Evolutionary conservation across 2,888 invertebrate species (phyloP), one percentile per base, ranked within the genome.

Genomic region (Cheiracanthium punctorium): DNA sequence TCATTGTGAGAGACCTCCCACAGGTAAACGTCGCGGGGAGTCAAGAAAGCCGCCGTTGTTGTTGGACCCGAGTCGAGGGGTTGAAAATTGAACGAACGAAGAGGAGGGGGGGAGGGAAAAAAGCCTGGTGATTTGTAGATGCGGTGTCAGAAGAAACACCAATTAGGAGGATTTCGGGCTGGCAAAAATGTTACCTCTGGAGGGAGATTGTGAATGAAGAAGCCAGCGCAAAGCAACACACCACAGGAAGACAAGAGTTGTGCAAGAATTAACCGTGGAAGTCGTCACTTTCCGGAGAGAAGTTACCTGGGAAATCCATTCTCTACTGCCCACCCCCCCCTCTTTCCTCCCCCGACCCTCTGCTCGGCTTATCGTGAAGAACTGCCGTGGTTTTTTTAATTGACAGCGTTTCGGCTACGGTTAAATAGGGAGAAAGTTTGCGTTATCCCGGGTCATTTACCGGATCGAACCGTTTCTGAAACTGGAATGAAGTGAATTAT

Each of bases 41-140:
- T 70, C 71, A 70, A 79, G 71, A 12, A 48, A 65, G 52, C 37
- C 30, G 20, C 12, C 65, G 20, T 41, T 52, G 74, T 75, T 48
- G 67, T 28, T n/a, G 24, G 67, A n/a, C 24, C 33, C 37, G 32
- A 28, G 67, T 32, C n/a, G 52, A 41, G 69, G 70, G 58, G 28
- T 28, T 30, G 5, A 17, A 48, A n/a, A n/a, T n/a, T n/a, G n/a
- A n/a, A n/a, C 41, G 67, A 32, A 17, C 20, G 58, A 58, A 52
- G 41, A 24, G 28, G 37, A 29, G 28, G 52, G n/a, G 24, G 30
- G 58, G 32, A 52, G 58, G 69, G 43, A 64, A 48, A 24, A 17
- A n/a, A n/a, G n/a, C n/a, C n/a, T n/a, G n/a, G 48, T 84, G 79
- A 84, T 84, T 84, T 84, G 84, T 79, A 69, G 73, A n/a, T 71